These are phyloP conservation scores for Drosophila nannoptera DNA, from an alignment of 1,140 invertebrate species.

Conservation along the genomic window DNA sequence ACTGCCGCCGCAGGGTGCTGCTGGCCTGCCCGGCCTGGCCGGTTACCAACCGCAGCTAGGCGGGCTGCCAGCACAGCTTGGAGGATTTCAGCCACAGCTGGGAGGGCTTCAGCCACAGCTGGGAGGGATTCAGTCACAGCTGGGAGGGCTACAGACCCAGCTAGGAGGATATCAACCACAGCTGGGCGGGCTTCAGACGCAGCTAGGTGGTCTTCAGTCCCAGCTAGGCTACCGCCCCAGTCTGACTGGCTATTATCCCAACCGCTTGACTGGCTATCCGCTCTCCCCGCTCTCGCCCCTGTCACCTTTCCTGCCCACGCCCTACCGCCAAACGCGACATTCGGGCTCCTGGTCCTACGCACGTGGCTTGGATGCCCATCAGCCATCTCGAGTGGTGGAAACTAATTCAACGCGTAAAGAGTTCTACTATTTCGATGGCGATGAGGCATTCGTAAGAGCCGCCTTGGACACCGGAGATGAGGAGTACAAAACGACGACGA, in stretches of 20 bases:
- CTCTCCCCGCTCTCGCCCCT: constrained; percentile 14
- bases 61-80: constrained; percentile 15
- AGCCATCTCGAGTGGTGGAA: constrained; percentile 60
- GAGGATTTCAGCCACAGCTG: constrained; percentile 14
- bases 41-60: constrained; percentile 17
- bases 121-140: constrained; percentile 3
- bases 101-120: constrained; percentile 24
- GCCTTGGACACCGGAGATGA: constrained; percentile 47
- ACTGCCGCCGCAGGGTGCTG: background rate
- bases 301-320: constrained; percentile 32
- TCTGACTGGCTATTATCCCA: constrained; percentile 15
- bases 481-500: constrained; percentile 16
- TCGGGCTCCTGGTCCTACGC: constrained; percentile 53
- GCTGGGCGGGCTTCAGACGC: constrained; percentile 16
- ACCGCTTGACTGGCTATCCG: constrained; percentile 36
- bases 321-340: constrained; percentile 55
- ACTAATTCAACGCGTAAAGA: constrained; percentile 74
- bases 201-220: constrained; percentile 11
- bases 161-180: constrained; percentile 23
- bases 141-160: constrained; percentile 14
- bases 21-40: background rate
- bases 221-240: constrained; percentile 15
- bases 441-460: constrained; percentile 66
- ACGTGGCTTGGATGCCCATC: constrained; percentile 55
- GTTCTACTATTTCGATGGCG: constrained; percentile 74